phyloP scores from a whole-genome alignment of 2,797 vertebrate genomes.

The Rhinella marina region DNA sequence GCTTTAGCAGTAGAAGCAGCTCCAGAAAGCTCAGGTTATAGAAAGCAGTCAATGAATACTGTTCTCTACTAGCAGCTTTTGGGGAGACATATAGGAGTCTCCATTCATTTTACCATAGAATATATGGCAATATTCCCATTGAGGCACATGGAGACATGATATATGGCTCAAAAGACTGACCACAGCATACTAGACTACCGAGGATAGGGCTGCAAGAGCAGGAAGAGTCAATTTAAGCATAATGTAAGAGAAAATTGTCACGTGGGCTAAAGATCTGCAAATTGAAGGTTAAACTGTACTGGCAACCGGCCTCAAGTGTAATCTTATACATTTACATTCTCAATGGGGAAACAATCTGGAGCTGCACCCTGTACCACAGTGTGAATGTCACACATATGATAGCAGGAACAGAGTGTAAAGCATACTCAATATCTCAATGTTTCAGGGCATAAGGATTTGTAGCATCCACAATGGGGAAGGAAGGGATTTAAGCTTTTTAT shows the following conservation, averaged over 20 bases:
- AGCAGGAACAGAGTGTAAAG: not conserved
- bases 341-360: not conserved
- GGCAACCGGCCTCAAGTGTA: not conserved
- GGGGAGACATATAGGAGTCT: not conserved
- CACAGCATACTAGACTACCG: not conserved
- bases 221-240: not conserved
- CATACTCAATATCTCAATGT: not conserved
- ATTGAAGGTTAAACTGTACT: not conserved
- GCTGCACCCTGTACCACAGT: not conserved
- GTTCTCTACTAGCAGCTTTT: constrained; percentile 47
- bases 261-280: not conserved
- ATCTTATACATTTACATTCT: not conserved
- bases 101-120: not conserved
- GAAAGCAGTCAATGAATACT: constrained; percentile 22
- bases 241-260: not conserved
- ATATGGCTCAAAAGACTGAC: not conserved
- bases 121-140: not conserved
- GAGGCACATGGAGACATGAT: not conserved
- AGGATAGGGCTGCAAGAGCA: not conserved
- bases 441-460: constrained; percentile 1
- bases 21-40: constrained; percentile 20
- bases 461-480: not conserved
- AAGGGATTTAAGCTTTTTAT: not conserved
- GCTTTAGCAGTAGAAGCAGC: not conserved
- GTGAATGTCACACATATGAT: not conserved